Base-by-base conservation (phyloP, 2,797 vertebrate genomes). In the Fundulus diaphanus region DNA sequence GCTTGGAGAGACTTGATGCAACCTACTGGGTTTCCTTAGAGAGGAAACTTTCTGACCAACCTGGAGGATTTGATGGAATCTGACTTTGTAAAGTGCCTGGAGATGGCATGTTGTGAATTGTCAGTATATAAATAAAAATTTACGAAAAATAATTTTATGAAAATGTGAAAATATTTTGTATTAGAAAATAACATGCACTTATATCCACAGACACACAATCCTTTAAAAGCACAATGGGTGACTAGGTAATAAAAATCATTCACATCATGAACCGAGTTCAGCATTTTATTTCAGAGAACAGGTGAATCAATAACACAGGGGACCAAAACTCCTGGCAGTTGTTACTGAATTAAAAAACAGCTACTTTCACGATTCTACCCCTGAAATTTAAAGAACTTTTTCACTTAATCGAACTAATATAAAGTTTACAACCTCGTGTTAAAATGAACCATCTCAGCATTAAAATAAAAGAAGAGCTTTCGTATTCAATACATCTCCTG, bases 341-440 rank as follows among this genome's bases (percentile, higher is more conserved):
- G 15, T 44, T 37, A 40, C 66, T 46, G 73, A 76, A 37, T 18
- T 27, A 12, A 52, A 75, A 83, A 74, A 54, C 27, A 1, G 49
- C 31, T 49, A 13, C 59, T 61, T 74, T 82, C 63, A 59, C 18
- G 61, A 33, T 49, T 29, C 73, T 70, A 54, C 57, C 57, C 51
- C 33, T 63, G 72, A 72, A 81, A 61, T 87, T 90, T 81, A 90
- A 79, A 86, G 1, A 44, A 84, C 84, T 79, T 88, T 77, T 75
- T 76, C 83, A 85, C 85, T 89, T 84, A 82, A 89, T 82, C 89
- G 84, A 83, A 79, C 78, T 88, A 82, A 89, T 86, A 82, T 81
- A 82, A 86, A 85, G 84, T 81, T 77, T 79, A 76, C 85, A 87
- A 88, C 85, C 84, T 88, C 80, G 84, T 84, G 77, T 67, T 79